phyloP scores from a whole-genome alignment of 2,113 vertebrate genomes.

The Tichodroma muraria region DNA sequence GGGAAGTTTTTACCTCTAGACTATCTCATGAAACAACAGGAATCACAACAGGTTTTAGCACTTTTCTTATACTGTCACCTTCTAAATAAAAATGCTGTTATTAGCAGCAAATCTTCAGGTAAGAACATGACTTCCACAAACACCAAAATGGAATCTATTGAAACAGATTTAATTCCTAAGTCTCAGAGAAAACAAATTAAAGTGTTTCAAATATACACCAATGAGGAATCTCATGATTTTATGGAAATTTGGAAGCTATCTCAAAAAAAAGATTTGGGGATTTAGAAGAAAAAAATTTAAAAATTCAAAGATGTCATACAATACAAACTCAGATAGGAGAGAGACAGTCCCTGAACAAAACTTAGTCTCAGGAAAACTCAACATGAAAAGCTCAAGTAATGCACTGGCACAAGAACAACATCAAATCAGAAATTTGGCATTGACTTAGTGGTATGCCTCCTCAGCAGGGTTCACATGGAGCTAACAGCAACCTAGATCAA shows the following conservation, averaged over 20 bases:
- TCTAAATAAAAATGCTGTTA: constrained; percentile 15
- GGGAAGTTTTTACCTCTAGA: not conserved
- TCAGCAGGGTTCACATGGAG: not conserved
- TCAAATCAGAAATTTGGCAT: not conserved
- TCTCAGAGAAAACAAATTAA: not conserved
- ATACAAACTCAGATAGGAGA: not conserved
- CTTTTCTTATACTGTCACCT: constrained; percentile 12
- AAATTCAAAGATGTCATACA: not conserved
- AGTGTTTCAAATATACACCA: not conserved
- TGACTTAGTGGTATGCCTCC: not conserved
- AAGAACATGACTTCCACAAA: constrained; percentile 2
- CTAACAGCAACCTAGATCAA: constrained; percentile 6
- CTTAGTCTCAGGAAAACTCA: not conserved
- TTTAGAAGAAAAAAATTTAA: not conserved
- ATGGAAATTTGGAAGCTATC: not conserved
- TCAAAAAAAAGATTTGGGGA: not conserved
- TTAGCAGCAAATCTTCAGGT: not conserved
- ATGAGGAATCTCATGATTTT: not conserved
- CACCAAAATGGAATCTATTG: not conserved
- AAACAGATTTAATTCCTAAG: not conserved
- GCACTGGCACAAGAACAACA: not conserved
- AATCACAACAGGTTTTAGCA: constrained; percentile 20
- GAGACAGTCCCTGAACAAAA: not conserved
- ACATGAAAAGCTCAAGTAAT: not conserved
- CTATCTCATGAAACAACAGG: not conserved